Evolutionary conservation across 2,888 invertebrate species (phyloP).

Genomic region (Melikaiella ostensackeni): DNA sequence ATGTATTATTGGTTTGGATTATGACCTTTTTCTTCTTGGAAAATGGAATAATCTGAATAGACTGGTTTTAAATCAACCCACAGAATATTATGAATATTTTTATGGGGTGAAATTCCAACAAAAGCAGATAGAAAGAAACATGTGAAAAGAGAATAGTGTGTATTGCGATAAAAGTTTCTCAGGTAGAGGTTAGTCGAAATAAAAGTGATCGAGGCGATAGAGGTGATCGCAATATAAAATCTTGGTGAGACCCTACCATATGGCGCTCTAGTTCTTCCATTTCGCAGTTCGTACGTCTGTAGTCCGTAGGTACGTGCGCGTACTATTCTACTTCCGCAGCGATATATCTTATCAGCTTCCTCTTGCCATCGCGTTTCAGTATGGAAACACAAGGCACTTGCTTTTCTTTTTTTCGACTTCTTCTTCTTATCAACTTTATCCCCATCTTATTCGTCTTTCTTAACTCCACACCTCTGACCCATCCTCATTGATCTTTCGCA

Average conservation of each 20-base stretch:
- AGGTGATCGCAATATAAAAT: conserved; percentile 65
- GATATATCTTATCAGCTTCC: conserved; percentile 61
- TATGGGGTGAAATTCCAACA: background rate
- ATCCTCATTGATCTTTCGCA: background rate
- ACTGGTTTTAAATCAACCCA: too few relatives aligned
- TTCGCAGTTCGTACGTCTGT: conserved; percentile 54
- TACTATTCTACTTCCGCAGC: conserved; percentile 55
- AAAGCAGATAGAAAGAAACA: background rate
- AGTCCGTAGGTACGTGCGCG: conserved; percentile 56
- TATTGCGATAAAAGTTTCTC: conserved; percentile 51
- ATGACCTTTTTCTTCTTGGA: too few relatives aligned
- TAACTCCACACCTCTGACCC: conserved; percentile 3
- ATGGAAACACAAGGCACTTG: conserved; percentile 53
- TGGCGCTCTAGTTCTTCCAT: conserved; percentile 56
- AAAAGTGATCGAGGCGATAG: conserved; percentile 63
- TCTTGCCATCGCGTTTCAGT: conserved; percentile 47
- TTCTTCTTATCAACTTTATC: conserved; percentile 28
- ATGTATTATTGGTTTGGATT: too few relatives aligned
- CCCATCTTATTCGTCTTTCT: conserved; percentile 10
- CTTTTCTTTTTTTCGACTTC: conserved; percentile 35
- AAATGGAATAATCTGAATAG: too few relatives aligned
- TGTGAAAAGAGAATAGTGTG: conserved; percentile 25
- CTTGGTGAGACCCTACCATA: conserved; percentile 62
- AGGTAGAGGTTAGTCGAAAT: conserved; percentile 53
- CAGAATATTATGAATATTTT: background rate